phyloP scores from a whole-genome alignment of 2,888 invertebrate genomes.

The Cacoxenus indagator region DNA sequence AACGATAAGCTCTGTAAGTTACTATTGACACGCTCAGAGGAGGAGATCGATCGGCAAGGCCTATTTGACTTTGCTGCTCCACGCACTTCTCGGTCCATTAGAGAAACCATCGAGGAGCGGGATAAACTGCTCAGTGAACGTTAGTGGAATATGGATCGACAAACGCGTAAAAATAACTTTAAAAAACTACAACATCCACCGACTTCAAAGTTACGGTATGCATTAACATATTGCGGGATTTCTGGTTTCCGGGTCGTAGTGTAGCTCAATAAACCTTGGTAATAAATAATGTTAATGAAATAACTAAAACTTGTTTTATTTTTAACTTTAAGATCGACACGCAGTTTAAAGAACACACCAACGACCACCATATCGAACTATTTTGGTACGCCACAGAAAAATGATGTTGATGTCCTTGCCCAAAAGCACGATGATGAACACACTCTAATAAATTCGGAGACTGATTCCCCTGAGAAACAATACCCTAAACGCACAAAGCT shows the following conservation, averaged over 20 bases:
- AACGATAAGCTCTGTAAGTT: slow-evolving; percentile 48
- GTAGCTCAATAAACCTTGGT: slow-evolving; percentile 32
- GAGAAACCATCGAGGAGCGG: slow-evolving; percentile 53
- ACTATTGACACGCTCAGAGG: slow-evolving; percentile 41
- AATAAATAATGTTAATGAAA: slow-evolving; percentile 37
- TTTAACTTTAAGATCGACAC: slow-evolving; percentile 46
- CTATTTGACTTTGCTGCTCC: slow-evolving; percentile 56
- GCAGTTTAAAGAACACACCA: slow-evolving; percentile 30
- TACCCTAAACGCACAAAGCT: slow-evolving; percentile 42
- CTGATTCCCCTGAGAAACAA: neutral
- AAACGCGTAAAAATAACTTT: slow-evolving; percentile 60
- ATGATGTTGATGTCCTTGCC: neutral
- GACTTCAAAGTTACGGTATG: slow-evolving; percentile 55
- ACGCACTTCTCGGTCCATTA: slow-evolving; percentile 49
- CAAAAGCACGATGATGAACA: neutral
- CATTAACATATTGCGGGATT: slow-evolving; percentile 18
- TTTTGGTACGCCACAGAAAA: slow-evolving; percentile 46
- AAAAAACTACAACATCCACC: slow-evolving; percentile 59
- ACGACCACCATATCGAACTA: slow-evolving; percentile 49
- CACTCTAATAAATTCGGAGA: neutral
- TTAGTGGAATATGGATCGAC: slow-evolving; percentile 59
- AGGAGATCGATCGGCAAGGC: slow-evolving; percentile 55
- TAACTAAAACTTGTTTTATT: slow-evolving; percentile 33
- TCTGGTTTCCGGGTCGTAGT: slow-evolving; percentile 14
- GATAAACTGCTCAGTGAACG: slow-evolving; percentile 48